Base-by-base conservation (phyloP, 2,888 invertebrate species). In the Ferdinandea cuprea region DNA sequence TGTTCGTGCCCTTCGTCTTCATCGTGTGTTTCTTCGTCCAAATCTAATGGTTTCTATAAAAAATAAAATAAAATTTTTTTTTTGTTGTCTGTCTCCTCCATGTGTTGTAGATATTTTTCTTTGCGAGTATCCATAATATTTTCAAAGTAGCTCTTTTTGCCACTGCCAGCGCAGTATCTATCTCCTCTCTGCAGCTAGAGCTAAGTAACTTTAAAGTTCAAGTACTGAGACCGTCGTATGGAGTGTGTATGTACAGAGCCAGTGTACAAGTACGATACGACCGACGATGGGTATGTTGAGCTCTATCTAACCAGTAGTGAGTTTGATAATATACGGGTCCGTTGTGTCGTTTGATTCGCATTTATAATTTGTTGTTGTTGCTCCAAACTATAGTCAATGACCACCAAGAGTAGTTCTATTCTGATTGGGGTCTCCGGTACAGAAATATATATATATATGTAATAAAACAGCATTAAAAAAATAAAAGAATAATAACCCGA, bases 381-480 rank as follows among this genome's bases (percentile, higher is more conserved):
- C 44, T 44, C 11, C 30, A 54, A 17, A 44, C 65, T 21, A 83
- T 83, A 78, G 83, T 83, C 78, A 77, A 73, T 83, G 83, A 83
- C 78, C 83, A 78, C 81, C 59, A 76, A 76, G 69, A 80, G 42
- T 78, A 80, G 42, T 78, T 83, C 83, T 68, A 83, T 83, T 78
- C 77, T 68, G 68, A 83, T 83, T 81, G 81, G 71, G 81, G 81
- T 76, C 81, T 65, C 56, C 65, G 65, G 69, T 40, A 76, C 65
- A 76, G 59, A 65, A 58, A 63, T 48, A 28, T 37, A 44, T 58
- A 52, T 25, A 66, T 66, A n/a, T n/a, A n/a, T n/a, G n/a, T n/a
- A n/a, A n/a, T n/a, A n/a, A n/a, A n/a, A n/a, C n/a, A n/a, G n/a
- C n/a, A n/a, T 13, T 35, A 44, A 46, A 52, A 7, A 44, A 42